Evolutionary conservation across 2,113 vertebrate species (phyloP).

Genomic region (Microtus oregoni): DNA sequence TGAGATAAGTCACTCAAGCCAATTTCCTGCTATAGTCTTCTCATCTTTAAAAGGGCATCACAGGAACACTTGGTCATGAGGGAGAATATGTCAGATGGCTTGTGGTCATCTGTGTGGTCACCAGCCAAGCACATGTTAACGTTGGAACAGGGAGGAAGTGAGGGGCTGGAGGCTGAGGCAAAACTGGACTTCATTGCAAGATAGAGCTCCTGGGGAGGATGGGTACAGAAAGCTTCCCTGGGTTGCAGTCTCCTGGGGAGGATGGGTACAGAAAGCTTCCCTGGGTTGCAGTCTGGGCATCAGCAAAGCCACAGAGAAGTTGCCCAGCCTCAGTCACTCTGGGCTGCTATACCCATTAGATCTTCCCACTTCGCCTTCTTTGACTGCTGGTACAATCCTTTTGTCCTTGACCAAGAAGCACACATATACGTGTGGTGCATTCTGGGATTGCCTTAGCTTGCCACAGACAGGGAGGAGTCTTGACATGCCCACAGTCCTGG

Average conservation of each 20-base stretch:
- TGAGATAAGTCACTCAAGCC: too few species aligned
- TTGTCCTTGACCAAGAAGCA: constrained; percentile 31
- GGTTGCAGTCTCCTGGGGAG: neutral
- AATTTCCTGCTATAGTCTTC: neutral
- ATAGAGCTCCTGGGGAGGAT: too few species aligned
- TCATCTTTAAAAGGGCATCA: neutral
- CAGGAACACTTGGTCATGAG: too few species aligned
- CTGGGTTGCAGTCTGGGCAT: neutral
- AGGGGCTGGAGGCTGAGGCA: neutral
- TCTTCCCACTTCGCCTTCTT: constrained; percentile 15
- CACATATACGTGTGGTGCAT: neutral
- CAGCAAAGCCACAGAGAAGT: neutral
- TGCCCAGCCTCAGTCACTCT: constrained; percentile 33
- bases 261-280: neutral
- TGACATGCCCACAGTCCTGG: neutral
- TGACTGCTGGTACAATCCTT: constrained; percentile 28
- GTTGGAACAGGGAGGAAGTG: neutral
- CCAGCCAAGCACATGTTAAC: neutral
- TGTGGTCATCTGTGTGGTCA: neutral
- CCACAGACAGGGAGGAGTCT: neutral
- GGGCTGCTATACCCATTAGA: neutral
- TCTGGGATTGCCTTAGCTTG: constrained; percentile 29
- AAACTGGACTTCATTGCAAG: neutral
- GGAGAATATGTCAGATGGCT: neutral
- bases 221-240: neutral